Base-by-base conservation (phyloP, 2,797 vertebrate species). In the Meda fulgida region DNA sequence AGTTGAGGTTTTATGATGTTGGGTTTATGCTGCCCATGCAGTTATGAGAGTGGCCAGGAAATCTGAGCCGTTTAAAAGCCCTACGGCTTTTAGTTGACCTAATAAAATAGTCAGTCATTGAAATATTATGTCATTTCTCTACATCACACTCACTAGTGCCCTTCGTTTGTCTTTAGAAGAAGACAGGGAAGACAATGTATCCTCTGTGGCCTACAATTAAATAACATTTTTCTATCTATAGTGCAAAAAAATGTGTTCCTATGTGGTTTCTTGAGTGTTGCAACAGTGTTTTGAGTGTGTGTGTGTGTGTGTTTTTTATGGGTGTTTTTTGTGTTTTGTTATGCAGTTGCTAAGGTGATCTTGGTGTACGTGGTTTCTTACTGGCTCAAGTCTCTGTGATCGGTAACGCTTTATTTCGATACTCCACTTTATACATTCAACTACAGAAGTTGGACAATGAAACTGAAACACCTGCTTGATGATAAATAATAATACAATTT, bases 121-220 rank as follows among this genome's bases (percentile, higher is more conserved):
- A 75, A 75, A 53, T 34, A 23, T 75, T 53, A 14, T 23, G 29
- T 34, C 0, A 75, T 58, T 36, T 76, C 31, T 76, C 48, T 55
- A 55, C 72, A 75, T 53, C 72, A 51, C 46, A 51, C 71, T 23
- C 71, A 51, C 18, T 34, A 76, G 48, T 53, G 73, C 73, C 29
- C 51, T 76, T 76, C 73, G 2, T 76, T 76, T 53, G 73, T 55
- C 48, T 16, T 34, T n/a, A 16, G 31, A 31, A 31, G 31, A 31
- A 31, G 31, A 31, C 31, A 31, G 73, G 73, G 31, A 16, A 36
- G 29, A 36, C 14, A 3, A 36, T 11, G 9, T 72, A 29, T 65
- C 60, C 60, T 31, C 6, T 0, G 1, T 31, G 18, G 26, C 18
- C 9, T 53, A 11, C 26, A 34, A 34, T 53, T 13, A 11, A 34